Percentiles rank a stretch among this genome's conserved stretches.
Conservation (phyloP, 2,797 vertebrate genomes). For the Gymnopithys bicolor region DNA sequence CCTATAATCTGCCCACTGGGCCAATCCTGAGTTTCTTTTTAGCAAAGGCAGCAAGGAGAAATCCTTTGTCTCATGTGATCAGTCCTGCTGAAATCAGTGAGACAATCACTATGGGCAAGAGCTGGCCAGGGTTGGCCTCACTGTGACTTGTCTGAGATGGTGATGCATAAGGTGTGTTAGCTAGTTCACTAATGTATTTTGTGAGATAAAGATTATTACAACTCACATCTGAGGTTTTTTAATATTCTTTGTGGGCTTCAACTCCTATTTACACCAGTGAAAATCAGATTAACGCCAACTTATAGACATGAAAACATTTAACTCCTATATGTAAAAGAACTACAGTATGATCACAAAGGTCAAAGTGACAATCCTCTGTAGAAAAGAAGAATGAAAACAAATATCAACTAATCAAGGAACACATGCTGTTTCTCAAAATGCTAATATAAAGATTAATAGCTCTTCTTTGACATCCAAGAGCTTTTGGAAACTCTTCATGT, state of each 20-base stretch:
- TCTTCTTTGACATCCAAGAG: conserved; percentile 76
- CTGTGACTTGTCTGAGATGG: neutral
- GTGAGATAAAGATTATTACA: neutral
- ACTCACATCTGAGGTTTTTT: conserved; percentile 80
- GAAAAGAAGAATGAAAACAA: conserved; percentile 74
- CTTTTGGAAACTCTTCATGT: conserved; percentile 79
- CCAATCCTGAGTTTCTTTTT: neutral
- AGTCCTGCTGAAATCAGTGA: neutral
- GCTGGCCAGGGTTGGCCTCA: neutral
- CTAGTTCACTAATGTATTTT: neutral
- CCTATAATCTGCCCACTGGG: neutral
- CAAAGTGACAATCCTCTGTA: conserved; percentile 79
- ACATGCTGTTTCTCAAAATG: conserved; percentile 80
- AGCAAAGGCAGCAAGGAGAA: neutral
- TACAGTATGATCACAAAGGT: conserved; percentile 76
- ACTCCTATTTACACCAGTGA: neutral
- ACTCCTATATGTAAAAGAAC: conserved; percentile 82
- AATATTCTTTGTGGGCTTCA: conserved; percentile 51
- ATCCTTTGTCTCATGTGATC: neutral
- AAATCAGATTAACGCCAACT: neutral
- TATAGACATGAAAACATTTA: conserved; percentile 23
- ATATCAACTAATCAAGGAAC: conserved; percentile 83
- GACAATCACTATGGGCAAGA: fast-evolving
- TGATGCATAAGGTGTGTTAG: neutral
- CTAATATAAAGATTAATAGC: conserved; percentile 84